Evolutionary conservation across 2,888 invertebrate species (phyloP).

Genomic region (Malacosoma neustria): DNA sequence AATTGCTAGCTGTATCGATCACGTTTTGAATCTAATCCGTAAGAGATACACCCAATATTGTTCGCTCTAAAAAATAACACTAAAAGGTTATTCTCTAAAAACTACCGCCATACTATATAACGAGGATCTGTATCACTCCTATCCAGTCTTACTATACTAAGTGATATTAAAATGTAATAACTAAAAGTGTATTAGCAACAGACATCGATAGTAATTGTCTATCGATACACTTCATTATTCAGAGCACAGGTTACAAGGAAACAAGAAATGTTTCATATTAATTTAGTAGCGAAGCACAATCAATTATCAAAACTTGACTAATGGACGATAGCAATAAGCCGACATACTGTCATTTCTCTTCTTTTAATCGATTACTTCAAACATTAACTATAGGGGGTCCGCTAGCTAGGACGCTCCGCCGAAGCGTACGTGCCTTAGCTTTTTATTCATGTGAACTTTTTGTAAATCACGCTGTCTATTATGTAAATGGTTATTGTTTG

Average conservation of each 20-base stretch:
- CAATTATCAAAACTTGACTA: constrained; percentile 70
- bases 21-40: no score
- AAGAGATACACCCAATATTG: no score
- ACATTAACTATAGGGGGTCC: constrained; percentile 66
- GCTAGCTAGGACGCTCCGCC: constrained; percentile 20
- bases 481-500: constrained; percentile 19
- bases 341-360: constrained; percentile 73
- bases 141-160: no score
- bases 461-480: constrained; percentile 22
- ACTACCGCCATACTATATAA: no score
- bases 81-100: no score
- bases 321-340: constrained; percentile 58
- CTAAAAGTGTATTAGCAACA: background rate
- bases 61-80: no score
- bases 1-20: no score
- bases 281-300: constrained; percentile 64
- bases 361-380: constrained; percentile 70
- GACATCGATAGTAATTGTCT: background rate
- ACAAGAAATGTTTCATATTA: constrained; percentile 52
- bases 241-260: constrained; percentile 33
- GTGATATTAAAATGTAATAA: no score
- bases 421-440: constrained; percentile 34
- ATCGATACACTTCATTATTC: constrained; percentile 30
- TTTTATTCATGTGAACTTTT: constrained; percentile 52
- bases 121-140: no score